These are phyloP conservation scores for Epistrophella euchroma DNA, from an alignment of 2,888 invertebrate genomes.

Conservation along the genomic window DNA sequence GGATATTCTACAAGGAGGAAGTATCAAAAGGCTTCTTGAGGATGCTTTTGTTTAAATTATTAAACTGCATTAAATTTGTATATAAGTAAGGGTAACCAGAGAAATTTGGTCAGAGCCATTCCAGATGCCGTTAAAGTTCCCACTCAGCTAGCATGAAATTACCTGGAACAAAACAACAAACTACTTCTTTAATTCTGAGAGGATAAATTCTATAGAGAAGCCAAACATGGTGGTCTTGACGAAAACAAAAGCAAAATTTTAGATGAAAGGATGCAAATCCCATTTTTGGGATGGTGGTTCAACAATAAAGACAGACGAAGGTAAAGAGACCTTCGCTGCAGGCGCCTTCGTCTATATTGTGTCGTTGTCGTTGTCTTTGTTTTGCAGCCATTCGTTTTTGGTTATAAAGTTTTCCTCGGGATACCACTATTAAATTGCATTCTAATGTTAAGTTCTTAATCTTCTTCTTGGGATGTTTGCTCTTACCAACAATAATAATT, in stretches of 20 bases:
- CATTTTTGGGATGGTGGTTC: neutral
- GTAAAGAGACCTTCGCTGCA: constrained; percentile 1
- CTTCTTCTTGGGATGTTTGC: constrained; percentile 37
- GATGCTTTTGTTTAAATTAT: constrained; percentile 52
- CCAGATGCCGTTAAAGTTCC: constrained; percentile 39
- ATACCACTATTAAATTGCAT: constrained; percentile 39
- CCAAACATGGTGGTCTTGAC: constrained; percentile 20
- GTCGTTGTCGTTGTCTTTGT: constrained; percentile 5
- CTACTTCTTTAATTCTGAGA: neutral
- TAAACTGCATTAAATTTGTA: constrained; percentile 54
- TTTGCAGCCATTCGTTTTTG: constrained; percentile 23
- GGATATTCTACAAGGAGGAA: neutral
- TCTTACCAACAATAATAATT: constrained; percentile 8
- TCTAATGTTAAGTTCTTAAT: constrained; percentile 15
- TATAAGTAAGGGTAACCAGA: neutral
- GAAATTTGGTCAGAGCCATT: constrained; percentile 32
- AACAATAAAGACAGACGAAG: neutral
- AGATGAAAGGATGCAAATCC: constrained; percentile 15
- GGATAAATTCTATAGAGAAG: constrained; percentile 2
- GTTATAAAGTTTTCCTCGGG: constrained; percentile 23
- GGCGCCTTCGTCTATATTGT: constrained; percentile 28
- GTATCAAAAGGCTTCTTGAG: neutral
- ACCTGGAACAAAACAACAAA: constrained; percentile 36
- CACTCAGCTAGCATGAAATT: constrained; percentile 39
- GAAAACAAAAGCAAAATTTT: neutral